Conservation (phyloP, 2,888 invertebrate species). For the Nycteola revayana region DNA sequence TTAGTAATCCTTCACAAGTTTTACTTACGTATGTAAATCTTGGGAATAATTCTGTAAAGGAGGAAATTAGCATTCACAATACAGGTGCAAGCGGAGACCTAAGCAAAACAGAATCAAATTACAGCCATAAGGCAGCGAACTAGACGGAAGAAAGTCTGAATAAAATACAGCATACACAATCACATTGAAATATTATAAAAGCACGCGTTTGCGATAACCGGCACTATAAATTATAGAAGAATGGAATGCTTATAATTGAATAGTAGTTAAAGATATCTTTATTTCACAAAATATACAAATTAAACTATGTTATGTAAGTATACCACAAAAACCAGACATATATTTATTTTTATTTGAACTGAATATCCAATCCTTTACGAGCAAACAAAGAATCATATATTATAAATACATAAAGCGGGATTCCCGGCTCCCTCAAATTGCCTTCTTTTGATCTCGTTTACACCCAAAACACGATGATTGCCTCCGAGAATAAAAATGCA, state of each 20-base stretch:
- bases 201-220: not conserved
- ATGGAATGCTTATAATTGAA: no score
- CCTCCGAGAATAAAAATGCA: constrained; percentile 56
- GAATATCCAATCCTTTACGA: no score
- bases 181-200: not conserved
- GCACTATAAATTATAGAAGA: no score
- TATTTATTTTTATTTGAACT: no score
- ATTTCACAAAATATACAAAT: no score
- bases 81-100: constrained; percentile 24
- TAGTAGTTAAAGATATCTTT: no score
- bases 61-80: constrained; percentile 29
- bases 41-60: constrained; percentile 12
- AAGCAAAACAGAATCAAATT: constrained; percentile 23
- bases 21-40: no score
- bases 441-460: constrained; percentile 45
- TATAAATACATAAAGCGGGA: not conserved
- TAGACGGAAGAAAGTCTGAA: constrained; percentile 13
- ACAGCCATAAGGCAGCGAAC: constrained; percentile 9
- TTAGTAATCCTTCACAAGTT: no score
- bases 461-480: constrained; percentile 53
- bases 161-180: constrained; percentile 14
- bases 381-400: constrained; percentile 15
- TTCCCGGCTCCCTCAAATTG: constrained; percentile 32
- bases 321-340: no score
- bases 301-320: no score